Conservation (phyloP, 2,113 vertebrate species). For the Aramus guarauna region DNA sequence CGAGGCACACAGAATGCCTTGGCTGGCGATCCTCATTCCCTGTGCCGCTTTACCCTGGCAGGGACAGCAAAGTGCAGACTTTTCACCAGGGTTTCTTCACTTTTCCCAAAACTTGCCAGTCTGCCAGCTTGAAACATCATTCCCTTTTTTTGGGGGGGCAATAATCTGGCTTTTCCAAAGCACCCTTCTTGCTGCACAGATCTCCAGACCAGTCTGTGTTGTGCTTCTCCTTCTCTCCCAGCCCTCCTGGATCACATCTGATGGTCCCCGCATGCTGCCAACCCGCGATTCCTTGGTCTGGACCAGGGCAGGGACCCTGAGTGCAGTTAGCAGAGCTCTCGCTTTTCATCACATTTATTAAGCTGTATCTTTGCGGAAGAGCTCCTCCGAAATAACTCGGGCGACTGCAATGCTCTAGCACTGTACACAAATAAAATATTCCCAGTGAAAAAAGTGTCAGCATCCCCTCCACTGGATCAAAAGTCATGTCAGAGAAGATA, state of each 20-base stretch:
- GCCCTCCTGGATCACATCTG: not conserved
- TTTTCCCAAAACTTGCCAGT: not conserved
- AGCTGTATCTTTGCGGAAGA: not conserved
- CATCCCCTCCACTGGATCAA: slow-evolving; percentile 45
- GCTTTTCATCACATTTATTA: not conserved
- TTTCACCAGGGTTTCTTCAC: not conserved
- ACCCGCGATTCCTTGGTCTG: not conserved
- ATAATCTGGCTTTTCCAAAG: not conserved
- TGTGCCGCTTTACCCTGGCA: not conserved
- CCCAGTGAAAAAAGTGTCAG: slow-evolving; percentile 33
- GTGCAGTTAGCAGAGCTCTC: not conserved
- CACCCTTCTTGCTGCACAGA: not conserved
- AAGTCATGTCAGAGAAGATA: slow-evolving; percentile 46
- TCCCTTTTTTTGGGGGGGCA: accelerated
- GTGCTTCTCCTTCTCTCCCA: not conserved
- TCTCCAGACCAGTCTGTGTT: not conserved
- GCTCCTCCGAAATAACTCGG: not conserved
- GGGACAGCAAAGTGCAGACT: not conserved
- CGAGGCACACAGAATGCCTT: not conserved
- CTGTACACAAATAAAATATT: slow-evolving; percentile 45
- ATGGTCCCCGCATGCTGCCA: not conserved
- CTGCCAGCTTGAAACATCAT: not conserved
- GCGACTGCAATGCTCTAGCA: not conserved
- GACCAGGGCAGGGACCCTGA: not conserved
- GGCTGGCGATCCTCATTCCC: not conserved